These are phyloP conservation scores for Schrankia costaestrigalis DNA, from an alignment of 2,888 invertebrate species.

Conservation along the genomic window DNA sequence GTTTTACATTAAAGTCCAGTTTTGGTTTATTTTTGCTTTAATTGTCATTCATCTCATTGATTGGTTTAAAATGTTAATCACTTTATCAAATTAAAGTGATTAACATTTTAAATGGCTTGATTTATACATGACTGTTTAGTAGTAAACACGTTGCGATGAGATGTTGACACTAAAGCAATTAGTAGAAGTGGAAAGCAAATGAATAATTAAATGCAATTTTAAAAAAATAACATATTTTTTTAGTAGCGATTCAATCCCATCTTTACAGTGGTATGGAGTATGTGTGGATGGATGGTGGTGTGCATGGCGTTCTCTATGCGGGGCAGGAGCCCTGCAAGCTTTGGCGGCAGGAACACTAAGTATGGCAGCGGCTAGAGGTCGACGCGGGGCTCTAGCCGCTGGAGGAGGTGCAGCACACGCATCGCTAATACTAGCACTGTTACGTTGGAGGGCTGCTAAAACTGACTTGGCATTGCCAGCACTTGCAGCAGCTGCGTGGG, in stretches of 20 bases:
- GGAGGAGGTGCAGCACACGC: slow-evolving; percentile 91
- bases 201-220: too few species aligned
- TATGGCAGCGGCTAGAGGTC: slow-evolving; percentile 87
- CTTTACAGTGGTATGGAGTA: slow-evolving; percentile 87
- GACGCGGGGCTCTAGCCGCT: slow-evolving; percentile 87
- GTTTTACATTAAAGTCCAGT: too few species aligned
- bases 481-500: slow-evolving; percentile 92
- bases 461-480: slow-evolving; percentile 91
- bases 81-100: too few species aligned
- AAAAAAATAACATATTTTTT: too few species aligned
- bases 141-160: too few species aligned
- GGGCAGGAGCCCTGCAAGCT: slow-evolving; percentile 87
- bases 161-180: too few species aligned
- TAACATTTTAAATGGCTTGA: too few species aligned
- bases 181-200: too few species aligned
- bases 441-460: slow-evolving; percentile 89
- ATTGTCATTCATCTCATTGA: not conserved
- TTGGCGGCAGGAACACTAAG: slow-evolving; percentile 90
- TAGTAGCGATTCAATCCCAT: too few species aligned
- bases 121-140: too few species aligned
- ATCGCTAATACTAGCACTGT: slow-evolving; percentile 86
- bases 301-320: slow-evolving; percentile 86
- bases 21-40: too few species aligned
- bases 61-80: too few species aligned
- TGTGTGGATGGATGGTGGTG: slow-evolving; percentile 89